These are phyloP conservation scores for Lophura swinhoii DNA, from an alignment of 2,797 vertebrate genomes.

Conservation along the genomic window DNA sequence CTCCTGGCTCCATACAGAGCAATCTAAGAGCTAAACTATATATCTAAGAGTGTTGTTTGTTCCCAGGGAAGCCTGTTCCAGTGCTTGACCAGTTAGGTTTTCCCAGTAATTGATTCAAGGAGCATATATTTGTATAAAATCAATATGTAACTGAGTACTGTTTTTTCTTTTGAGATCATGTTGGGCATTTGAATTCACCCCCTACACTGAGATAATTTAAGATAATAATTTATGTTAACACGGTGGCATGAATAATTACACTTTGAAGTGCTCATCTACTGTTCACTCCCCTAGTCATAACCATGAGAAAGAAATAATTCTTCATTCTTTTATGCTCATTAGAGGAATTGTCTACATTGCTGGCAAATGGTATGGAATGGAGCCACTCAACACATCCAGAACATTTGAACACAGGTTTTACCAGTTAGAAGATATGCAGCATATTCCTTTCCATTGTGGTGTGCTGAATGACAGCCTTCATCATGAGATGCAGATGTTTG, in stretches of 20 bases:
- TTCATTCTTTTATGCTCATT: neutral
- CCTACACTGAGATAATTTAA: neutral
- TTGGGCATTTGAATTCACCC: neutral
- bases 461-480: constrained; percentile 68
- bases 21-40: neutral
- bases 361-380: constrained; percentile 83
- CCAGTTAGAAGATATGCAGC: constrained; percentile 69
- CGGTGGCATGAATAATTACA: neutral
- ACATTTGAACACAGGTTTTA: constrained; percentile 85
- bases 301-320: neutral
- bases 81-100: neutral
- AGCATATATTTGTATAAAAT: fast-evolving
- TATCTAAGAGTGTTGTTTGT: neutral
- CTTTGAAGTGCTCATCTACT: neutral
- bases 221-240: neutral
- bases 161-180: neutral
- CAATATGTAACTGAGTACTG: neutral
- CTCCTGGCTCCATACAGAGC: neutral
- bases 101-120: neutral
- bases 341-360: constrained; percentile 87
- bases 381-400: constrained; percentile 79
- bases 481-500: neutral
- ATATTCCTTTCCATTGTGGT: constrained; percentile 78
- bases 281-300: neutral
- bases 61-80: neutral